Evolutionary conservation across 2,113 vertebrate genomes (phyloP).

Genomic region (Mohoua ochrocephala): DNA sequence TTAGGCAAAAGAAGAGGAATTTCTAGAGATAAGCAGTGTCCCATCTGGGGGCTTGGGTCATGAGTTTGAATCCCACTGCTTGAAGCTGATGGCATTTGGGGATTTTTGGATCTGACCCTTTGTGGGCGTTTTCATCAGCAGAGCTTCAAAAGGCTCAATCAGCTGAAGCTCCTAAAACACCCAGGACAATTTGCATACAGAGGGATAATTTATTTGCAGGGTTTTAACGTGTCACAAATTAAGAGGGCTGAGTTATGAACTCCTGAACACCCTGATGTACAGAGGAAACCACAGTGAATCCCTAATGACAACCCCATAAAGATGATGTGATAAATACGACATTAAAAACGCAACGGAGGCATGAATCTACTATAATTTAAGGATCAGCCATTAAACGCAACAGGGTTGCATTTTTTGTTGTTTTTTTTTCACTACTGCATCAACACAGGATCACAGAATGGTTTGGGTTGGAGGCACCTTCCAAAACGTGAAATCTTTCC

Average conservation of each 20-base stretch:
- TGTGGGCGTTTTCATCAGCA: neutral
- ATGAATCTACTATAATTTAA: neutral
- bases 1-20: neutral
- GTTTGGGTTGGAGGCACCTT: neutral
- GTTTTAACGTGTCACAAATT: neutral
- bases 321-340: neutral
- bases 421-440: neutral
- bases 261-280: neutral
- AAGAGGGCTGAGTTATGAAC: conserved; percentile 24
- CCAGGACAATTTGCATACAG: neutral
- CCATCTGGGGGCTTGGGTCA: neutral
- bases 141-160: neutral
- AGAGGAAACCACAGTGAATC: neutral
- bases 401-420: neutral
- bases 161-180: neutral
- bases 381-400: neutral
- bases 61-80: neutral
- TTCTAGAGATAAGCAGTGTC: neutral
- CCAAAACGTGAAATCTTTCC: neutral
- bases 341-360: neutral
- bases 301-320: conserved; percentile 20
- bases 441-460: neutral
- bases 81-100: neutral
- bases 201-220: neutral
- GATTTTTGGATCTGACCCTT: neutral